A percentile compares a stretch with the other conserved stretches of the same genome.
Conservation (phyloP, 1,140 invertebrate genomes). For the Drosophila lowei region DNA sequence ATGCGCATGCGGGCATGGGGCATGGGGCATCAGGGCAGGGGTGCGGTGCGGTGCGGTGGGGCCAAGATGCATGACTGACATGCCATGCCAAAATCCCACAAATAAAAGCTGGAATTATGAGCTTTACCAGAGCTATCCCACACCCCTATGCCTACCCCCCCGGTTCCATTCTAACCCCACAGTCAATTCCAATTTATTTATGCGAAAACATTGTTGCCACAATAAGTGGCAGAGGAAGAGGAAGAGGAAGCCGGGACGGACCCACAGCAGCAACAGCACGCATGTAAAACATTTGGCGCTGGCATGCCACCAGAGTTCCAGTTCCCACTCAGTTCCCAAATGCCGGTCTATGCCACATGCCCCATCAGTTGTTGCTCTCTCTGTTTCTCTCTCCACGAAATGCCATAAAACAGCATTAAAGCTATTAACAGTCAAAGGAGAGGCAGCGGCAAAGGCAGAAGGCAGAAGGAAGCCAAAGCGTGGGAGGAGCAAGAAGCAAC, state of each 20-base stretch:
- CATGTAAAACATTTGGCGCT: constrained; percentile 77
- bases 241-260: constrained; percentile 5
- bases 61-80: constrained; percentile 75
- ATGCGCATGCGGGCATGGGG: constrained; percentile 57
- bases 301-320: constrained; percentile 64
- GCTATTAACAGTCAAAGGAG: constrained; percentile 70
- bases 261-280: constrained; percentile 36
- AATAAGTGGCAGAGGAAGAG: constrained; percentile 28
- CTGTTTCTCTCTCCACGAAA: constrained; percentile 49
- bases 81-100: constrained; percentile 79
- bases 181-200: constrained; percentile 76
- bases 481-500: not conserved
- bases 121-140: constrained; percentile 38
- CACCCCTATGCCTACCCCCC: not conserved
- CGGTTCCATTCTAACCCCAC: constrained; percentile 12
- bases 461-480: not conserved
- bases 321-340: constrained; percentile 13
- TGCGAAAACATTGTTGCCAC: constrained; percentile 77
- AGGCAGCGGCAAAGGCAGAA: constrained; percentile 8
- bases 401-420: constrained; percentile 80
- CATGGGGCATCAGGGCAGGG: too few species aligned
- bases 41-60: too few species aligned
- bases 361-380: constrained; percentile 15
- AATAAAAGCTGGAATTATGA: constrained; percentile 82
- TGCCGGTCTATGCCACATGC: not conserved